phyloP scores from a whole-genome alignment of 1,140 invertebrate genomes.

The Steinernema khuongi region DNA sequence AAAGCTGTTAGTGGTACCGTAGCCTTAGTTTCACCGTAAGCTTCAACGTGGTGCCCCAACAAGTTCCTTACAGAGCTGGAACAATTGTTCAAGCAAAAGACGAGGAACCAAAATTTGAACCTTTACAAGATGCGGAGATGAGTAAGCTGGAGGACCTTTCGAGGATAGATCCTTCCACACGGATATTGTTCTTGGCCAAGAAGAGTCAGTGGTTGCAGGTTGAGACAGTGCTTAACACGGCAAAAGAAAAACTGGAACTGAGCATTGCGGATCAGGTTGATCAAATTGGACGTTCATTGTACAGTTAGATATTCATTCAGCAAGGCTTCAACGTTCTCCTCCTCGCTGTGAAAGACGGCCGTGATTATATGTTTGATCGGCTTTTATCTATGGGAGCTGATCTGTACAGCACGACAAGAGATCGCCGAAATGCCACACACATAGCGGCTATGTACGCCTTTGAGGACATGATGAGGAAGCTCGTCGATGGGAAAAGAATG shows the following conservation, averaged over 20 bases:
- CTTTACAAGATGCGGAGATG: constrained; percentile 16
- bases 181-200: constrained; percentile 46
- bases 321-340: constrained; percentile 52
- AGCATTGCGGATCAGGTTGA: background rate
- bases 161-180: constrained; percentile 39
- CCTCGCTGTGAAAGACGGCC: constrained; percentile 48
- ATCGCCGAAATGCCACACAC: constrained; percentile 46
- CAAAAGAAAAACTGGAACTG: background rate
- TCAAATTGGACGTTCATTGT: background rate
- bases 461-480: constrained; percentile 43
- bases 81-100: background rate
- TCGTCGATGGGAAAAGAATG: constrained; percentile 31
- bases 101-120: constrained; percentile 24
- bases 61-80: background rate
- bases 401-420: constrained; percentile 47
- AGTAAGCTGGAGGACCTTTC: constrained; percentile 28
- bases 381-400: constrained; percentile 51
- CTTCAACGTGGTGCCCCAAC: no score
- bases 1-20: no score
- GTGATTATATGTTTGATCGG: constrained; percentile 39
- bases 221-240: constrained; percentile 30
- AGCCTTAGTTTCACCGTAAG: no score
- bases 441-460: constrained; percentile 49
- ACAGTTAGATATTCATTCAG: constrained; percentile 23
- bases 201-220: constrained; percentile 50